Evolutionary conservation across 2,888 invertebrate genomes (phyloP), one percentile per base, ranked within the genome.

Genomic region (Hypena proboscidalis): DNA sequence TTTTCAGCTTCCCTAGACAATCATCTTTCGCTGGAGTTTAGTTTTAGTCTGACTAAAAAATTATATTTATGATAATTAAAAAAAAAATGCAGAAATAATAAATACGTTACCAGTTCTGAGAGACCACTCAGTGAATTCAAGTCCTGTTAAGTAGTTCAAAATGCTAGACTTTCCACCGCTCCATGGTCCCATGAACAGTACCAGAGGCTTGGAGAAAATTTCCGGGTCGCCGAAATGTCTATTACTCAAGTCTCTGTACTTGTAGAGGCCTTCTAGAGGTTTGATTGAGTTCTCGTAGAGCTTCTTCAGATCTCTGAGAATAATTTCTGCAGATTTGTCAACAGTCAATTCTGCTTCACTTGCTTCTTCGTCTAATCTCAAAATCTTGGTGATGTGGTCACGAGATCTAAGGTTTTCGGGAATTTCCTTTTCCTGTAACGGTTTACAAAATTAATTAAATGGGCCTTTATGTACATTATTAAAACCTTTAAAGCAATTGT

Each of bases 161-260:
- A 98, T 97, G 36, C 97, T 95, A 1, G 98, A 97, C 90, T 98
- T 98, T 54, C 98, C 98, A 45, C 98, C 97, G 73, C 97, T 97
- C 97, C 98, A 98, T 22, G 98, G 98, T 25, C 98, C 98, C 96
- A 98, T 97, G 74, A 98, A 97, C 3, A 98, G 92, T 36, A 98
- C 94, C 73, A 98, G 90, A 1, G 98, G 98, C 75, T 98, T 98
- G 2, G 97, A 97, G 82, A 97, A 97, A 74, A 98, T 97, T 92
- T 98, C 98, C 1, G 97, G 96, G 88, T 98, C 98, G 73, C 97
- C 96, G 74, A 97, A 97, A 85, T 96, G 97, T 58, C 97, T 93
- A 80, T 97, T 97, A 78, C 97, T 97, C 42, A 98, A 92, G 81
- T 98, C 97, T 67, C 97, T 93, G 77, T 97, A 98, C 80, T 97